Base-by-base conservation (phyloP, 2,888 invertebrate species). In the Cacoxenus indagator region DNA sequence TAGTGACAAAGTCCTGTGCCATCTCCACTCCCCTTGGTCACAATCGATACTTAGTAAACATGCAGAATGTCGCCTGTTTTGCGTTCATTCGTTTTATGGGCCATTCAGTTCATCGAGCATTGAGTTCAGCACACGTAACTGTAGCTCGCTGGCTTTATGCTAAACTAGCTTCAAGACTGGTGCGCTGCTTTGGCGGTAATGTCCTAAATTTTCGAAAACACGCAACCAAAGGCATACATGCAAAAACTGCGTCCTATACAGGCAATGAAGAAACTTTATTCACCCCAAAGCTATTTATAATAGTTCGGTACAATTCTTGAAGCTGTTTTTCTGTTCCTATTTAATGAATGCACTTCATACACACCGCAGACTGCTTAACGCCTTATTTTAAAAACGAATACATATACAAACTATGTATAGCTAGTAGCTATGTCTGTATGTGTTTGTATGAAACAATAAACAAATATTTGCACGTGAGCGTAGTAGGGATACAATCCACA, bases 121-220 rank as follows among this genome's bases (percentile, higher is more conserved):
- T n/a, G n/a, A n/a, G n/a, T n/a, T n/a, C n/a, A 26, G 24, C 9
- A 22, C 26, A n/a, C 27, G n/a, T 27, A 55, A 55, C 55, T 55
- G 55, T 55, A 55, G 26, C n/a, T 55, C 27, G 24, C 14, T 51
- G 51, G 22, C 22, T 51, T 51, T 51, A 22, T 37, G n/a, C 19
- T 51, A 22, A 51, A 22, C 51, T 51, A n/a, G 22, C 9, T 51
- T 22, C 22, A 5, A 62, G 22, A 8, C 9, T 62, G 43, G 43
- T 62, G 61, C 22, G 22, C 37, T 61, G 45, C 61, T 62, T 24
- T 45, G 17, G 22, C 37, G 43, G 43, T 24, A 45, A 62, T 26
- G 45, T 43, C 61, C 61, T 24, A 43, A 62, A 22, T 61, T 57
- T 24, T 17, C 4, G 19, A 48, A 59, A 59, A n/a, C 61, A 62